phyloP scores from a whole-genome alignment of 1,140 invertebrate species.

The Heterodera carotae region DNA sequence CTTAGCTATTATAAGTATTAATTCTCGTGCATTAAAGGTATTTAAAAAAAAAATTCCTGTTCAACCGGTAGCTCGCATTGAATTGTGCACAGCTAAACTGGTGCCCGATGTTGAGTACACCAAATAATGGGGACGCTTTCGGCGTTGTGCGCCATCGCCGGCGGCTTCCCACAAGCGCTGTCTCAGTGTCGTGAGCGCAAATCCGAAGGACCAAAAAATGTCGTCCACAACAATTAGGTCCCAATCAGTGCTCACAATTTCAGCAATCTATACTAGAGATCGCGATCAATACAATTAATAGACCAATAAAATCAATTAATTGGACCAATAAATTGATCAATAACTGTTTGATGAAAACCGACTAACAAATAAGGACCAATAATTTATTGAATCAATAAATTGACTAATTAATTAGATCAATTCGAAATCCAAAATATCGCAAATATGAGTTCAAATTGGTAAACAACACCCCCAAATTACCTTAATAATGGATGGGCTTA shows the following conservation, averaged over 20 bases:
- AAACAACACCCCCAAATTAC: too few species aligned
- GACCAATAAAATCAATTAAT: too few species aligned
- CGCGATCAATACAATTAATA: neutral
- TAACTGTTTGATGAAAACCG: too few species aligned
- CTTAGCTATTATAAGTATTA: too few species aligned
- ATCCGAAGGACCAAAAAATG: slow-evolving; percentile 29
- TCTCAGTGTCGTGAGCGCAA: slow-evolving; percentile 13
- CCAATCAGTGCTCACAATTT: slow-evolving; percentile 20
- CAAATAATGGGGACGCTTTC: slow-evolving; percentile 11
- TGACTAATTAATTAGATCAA: too few species aligned
- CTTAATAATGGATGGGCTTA: too few species aligned
- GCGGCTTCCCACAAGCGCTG: slow-evolving; percentile 16
- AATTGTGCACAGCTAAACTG: slow-evolving; percentile 9
- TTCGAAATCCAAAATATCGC: too few species aligned
- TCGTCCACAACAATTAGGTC: slow-evolving; percentile 27
- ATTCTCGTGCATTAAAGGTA: neutral
- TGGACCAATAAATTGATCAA: too few species aligned
- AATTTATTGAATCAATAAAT: too few species aligned
- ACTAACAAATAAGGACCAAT: too few species aligned
- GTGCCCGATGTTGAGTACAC: slow-evolving; percentile 13
- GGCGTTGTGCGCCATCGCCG: neutral
- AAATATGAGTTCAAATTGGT: too few species aligned
- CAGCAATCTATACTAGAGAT: neutral
- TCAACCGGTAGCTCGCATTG: slow-evolving; percentile 15
- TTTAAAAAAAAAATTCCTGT: neutral